Evolutionary conservation across 1,140 invertebrate genomes (phyloP), one percentile per base, ranked within the genome.

Genomic region (Aphelenchoides besseyi): DNA sequence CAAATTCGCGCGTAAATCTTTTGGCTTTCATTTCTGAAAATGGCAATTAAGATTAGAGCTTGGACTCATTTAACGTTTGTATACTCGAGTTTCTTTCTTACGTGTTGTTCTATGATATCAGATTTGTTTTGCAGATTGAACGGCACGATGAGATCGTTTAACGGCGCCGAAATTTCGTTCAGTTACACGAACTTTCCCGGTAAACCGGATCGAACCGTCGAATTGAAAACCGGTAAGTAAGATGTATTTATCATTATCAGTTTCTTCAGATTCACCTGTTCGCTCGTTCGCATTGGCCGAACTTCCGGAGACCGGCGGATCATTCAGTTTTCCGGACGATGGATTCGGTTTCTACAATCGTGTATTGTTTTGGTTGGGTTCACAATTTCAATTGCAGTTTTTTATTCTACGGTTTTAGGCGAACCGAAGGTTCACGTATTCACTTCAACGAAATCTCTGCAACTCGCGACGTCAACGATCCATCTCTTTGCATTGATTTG

Each of bases 381-480:
- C 12, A 37, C 36, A 41, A 37, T 53, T 8, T 8, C 5, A 5
- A 59, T 33, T 59, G 26, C 18, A 29, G 5, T 5, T 16, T 35
- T 66, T 41, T 66, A 1, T 64, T 63, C 2, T n/a, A n/a, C 26
- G 30, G 12, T 1, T 66, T 66, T 53, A 66, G 63, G 63, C 30
- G 63, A 66, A 66, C 63, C n/a, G 63, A 66, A 37, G n/a, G 32
- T 30, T 66, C 63, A 9, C 30, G 63, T 12, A 33, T 66, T 66
- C 30, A 66, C 36, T 37, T 66, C 1, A 66, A 66, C 36, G 63
- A 66, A 53, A 37, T 66, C 16, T 36, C 12, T 23, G 63, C 63
- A 16, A 66, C 63, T 12, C 30, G 32, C 12, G 32, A 66, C 1
- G 30, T 36, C 23, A 16, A 29, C 30, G 63, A 66, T 3, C 12